Base-by-base conservation (phyloP, 2,797 vertebrate genomes). In the Betta splendens region DNA sequence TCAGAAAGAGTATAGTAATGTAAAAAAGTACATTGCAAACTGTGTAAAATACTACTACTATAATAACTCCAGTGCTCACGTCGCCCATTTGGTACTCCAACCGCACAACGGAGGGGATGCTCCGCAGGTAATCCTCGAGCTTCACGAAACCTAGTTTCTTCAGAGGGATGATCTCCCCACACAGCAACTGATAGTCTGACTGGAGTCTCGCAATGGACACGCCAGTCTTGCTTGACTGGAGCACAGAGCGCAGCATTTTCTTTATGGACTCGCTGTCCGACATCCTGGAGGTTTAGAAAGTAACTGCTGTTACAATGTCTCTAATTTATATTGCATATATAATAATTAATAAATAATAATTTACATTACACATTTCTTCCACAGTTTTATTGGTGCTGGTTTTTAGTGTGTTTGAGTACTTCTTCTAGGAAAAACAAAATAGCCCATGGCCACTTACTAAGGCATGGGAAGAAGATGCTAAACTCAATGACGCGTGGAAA, bases 181-280 rank as follows among this genome's bases (percentile, higher is more conserved):
- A 96, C 48, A 98, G 76, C 1, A 90, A 89, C 18, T 54, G 84
- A 81, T 94, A 98, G 47, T 96, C 94, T 7, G 71, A 55, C 84
- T 94, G 94, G 21, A 98, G 89, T 5, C 66, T 89, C 16, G 47
- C 35, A 21, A 98, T 38, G 15, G 85, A 80, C 69, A 98, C 48
- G 0, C 96, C 95, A 0, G 63, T 67, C 83, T 96, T 98, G 72
- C 92, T 93, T 46, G 95, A 89, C 83, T 94, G 94, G 21, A 98
- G 92, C 23, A 98, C 95, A 48, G 96, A 91, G 51, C 94, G 87
- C 37, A 98, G 67, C 83, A 94, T 92, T 84, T 96, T 98, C 40
- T 93, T 91, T 39, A 93, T 80, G 21, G 93, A 81, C 69, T 97
- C 94, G 0, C 43, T 70, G 20, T 93, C 91, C 18, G 91, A 83